These are phyloP conservation scores for Leptonema lineaticorne DNA, from an alignment of 1,140 invertebrate species.

Conservation along the genomic window DNA sequence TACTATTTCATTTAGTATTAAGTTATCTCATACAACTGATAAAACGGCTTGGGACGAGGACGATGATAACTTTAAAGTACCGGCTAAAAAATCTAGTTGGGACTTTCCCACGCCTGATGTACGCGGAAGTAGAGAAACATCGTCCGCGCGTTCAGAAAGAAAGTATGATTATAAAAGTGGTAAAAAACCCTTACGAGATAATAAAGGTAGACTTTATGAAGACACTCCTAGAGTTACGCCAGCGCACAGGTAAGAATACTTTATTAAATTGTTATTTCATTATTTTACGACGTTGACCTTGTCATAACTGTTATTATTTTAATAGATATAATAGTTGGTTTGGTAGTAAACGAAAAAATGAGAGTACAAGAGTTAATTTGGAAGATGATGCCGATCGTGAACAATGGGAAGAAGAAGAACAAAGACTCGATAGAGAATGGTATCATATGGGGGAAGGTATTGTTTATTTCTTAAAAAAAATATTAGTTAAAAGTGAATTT, in stretches of 20 bases:
- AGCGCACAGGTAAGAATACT: constrained; percentile 69
- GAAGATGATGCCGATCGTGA: constrained; percentile 70
- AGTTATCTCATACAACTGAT: constrained; percentile 68
- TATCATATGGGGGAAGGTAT: constrained; percentile 89
- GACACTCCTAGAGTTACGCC: constrained; percentile 77
- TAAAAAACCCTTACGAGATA: constrained; percentile 48
- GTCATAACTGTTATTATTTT: neutral
- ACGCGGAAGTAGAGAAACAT: constrained; percentile 50
- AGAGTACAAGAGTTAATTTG: constrained; percentile 60
- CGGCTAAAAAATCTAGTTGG: constrained; percentile 76
- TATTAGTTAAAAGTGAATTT: neutral
- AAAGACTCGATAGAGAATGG: constrained; percentile 93
- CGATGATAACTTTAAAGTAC: constrained; percentile 73
- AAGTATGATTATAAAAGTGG: constrained; percentile 29
- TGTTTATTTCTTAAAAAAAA: constrained; percentile 3
- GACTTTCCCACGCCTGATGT: constrained; percentile 86
- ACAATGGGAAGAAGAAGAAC: constrained; percentile 92
- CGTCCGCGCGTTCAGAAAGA: constrained; percentile 50
- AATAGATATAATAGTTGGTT: constrained; percentile 39
- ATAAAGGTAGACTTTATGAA: constrained; percentile 63
- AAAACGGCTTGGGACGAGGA: constrained; percentile 89
- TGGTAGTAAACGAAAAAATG: constrained; percentile 39
- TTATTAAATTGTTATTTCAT: neutral
- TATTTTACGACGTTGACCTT: neutral
- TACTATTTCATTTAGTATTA: constrained; percentile 50